phyloP scores from a whole-genome alignment of 2,888 invertebrate genomes.

The Thelaira solivaga region DNA sequence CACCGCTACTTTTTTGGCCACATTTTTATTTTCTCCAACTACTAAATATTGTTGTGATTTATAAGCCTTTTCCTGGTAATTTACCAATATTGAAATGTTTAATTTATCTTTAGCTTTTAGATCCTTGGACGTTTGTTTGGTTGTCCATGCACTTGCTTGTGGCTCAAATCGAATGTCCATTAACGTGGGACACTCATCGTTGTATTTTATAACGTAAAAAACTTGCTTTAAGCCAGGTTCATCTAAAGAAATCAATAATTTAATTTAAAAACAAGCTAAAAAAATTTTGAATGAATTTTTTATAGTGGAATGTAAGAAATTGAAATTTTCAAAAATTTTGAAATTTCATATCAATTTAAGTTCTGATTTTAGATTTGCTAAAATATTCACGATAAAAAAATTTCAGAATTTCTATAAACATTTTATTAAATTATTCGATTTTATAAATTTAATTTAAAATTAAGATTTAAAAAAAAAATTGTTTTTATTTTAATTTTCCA shows the following conservation, averaged over 20 bases:
- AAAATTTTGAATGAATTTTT: too few relatives aligned
- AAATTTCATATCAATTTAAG: too few relatives aligned
- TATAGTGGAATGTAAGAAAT: too few relatives aligned
- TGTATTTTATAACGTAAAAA: constrained; percentile 68
- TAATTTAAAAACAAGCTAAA: too few relatives aligned
- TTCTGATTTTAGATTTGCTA: too few relatives aligned
- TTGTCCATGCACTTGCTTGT: constrained; percentile 65
- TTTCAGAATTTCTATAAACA: too few relatives aligned
- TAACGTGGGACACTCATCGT: constrained; percentile 66
- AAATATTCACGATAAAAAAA: too few relatives aligned
- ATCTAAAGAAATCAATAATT: constrained; percentile 61
- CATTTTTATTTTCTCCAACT: constrained; percentile 31
- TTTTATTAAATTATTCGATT: too few relatives aligned
- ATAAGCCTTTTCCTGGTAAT: constrained; percentile 65
- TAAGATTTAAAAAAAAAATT: too few relatives aligned
- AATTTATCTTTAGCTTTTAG: constrained; percentile 67
- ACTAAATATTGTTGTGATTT: constrained; percentile 35
- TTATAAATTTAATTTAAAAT: too few relatives aligned
- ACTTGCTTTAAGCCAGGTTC: constrained; percentile 68
- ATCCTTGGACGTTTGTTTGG: constrained; percentile 54
- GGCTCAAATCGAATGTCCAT: constrained; percentile 68
- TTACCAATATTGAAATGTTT: constrained; percentile 67
- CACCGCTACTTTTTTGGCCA: not conserved
- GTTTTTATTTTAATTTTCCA: too few relatives aligned
- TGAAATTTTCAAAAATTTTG: too few relatives aligned